Evolutionary conservation across 2,888 invertebrate species (phyloP), one percentile per base, ranked within the genome.

Genomic region (Drosophila anceps): DNA sequence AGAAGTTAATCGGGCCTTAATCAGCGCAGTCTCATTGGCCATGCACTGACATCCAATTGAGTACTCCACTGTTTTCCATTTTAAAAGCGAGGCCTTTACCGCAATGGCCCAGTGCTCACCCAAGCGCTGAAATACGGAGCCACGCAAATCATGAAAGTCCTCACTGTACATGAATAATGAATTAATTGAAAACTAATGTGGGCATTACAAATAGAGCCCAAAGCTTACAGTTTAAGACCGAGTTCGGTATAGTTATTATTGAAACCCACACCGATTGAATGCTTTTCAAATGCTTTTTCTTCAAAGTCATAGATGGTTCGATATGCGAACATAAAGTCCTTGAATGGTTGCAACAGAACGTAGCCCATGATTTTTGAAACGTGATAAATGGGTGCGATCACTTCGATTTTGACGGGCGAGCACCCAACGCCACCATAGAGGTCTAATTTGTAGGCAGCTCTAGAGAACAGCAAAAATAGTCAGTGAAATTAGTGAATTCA

Each of bases 71-170:
- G 33, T 35, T 0, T 69, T 59, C 2, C 33, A 33, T 13, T 33
- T 57, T 46, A 0, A 55, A 0, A 76, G 31, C 51, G 71, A 69
- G 3, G 37, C 50, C 35, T 79, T 84, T 0, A 84, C 0, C 0
- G 89, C 84, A 10, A 82, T 0, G 4, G 69, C 89, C 76, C 79
- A 81, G 2, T 4, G 18, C 0, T 79, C 65, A n/a, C 57, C 53
- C 9, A 84, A 1, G 0, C 82, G 64, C 18, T 82, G 73, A 18
- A 84, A 84, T 7, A 87, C 20, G 0, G 89, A 88, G 0, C 76
- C 89, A 3, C 84, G 76, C 10, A 81, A n/a, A 31, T 74, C 39
- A 2, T 62, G 13, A 1, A 87, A 82, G 9, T 84, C 84, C 33
- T 86, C 84, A 0, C 84, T 84, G 37, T n/a, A n/a, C 9, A 24